Base-by-base conservation (phyloP, 2,888 invertebrate genomes). In the Megamerina dolium region DNA sequence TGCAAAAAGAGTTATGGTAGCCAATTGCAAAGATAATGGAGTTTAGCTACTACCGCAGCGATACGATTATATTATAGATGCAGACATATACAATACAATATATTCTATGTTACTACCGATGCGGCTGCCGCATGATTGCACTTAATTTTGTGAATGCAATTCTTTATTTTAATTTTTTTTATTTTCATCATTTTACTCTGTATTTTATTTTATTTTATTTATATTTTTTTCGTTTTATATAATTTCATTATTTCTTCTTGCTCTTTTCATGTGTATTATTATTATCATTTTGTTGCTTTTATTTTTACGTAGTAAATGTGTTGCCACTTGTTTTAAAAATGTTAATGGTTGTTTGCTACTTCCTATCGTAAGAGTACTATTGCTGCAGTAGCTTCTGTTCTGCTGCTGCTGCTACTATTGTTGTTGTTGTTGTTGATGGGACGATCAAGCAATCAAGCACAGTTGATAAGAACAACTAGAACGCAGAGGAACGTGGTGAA, bases 11-110 rank as follows among this genome's bases (percentile, higher is more conserved):
- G 55, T 60, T 60, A 61, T 60, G 61, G 61, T 59, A 58, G 60
- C 58, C 61, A 60, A 60, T 60, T 60, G 60, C 61, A 52, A 10
- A 61, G 60, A 59, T 60, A 60, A 60, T 60, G 59, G 61, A 61
- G 59, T 60, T 60, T 60, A 56, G 60, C 60, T 60, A 60, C 60
- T 59, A 57, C 57, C 59, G 56, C 60, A 54, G 59, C 52, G 39
- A 19, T 19, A 21, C 16, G 21, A 9, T 37, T 9, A n/a, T 27
- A 13, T 27, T 27, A 5, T 13, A n/a, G 27, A 3, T 27, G 27
- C 27, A n/a, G 27, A n/a, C 13, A 13, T 5, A n/a, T n/a, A n/a
- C n/a, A n/a, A n/a, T n/a, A n/a, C n/a, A n/a, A n/a, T n/a, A n/a
- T 27, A 13, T 13, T 5, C 3, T 10, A 4, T 27, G 27, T 27